Evolutionary conservation across 2,888 invertebrate species (phyloP).

Genomic region (Archaeoteleia sp.): DNA sequence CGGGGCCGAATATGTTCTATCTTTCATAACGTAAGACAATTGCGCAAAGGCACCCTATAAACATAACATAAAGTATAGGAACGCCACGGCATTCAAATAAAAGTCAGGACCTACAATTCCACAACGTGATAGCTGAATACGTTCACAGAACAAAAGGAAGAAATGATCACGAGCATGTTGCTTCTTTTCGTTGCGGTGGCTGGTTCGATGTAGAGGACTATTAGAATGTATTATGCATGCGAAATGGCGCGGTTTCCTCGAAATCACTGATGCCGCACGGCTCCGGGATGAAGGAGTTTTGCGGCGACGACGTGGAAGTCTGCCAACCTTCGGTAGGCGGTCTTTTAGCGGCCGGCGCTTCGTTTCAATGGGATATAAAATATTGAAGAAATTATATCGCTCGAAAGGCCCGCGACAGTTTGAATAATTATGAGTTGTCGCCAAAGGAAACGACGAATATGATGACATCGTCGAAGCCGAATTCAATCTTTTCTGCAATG

Average conservation of each 20-base stretch:
- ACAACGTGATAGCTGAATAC: slow-evolving; percentile 51
- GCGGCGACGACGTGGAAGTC: slow-evolving; percentile 73
- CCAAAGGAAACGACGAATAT: slow-evolving; percentile 16
- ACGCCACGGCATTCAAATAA: slow-evolving; percentile 45
- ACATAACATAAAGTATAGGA: slow-evolving; percentile 34
- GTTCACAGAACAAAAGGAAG: slow-evolving; percentile 59
- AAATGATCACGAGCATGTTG: slow-evolving; percentile 63
- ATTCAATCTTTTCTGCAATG: slow-evolving; percentile 1
- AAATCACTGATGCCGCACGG: slow-evolving; percentile 70
- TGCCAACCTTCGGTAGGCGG: slow-evolving; percentile 68
- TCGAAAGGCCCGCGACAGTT: slow-evolving; percentile 61
- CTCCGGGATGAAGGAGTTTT: slow-evolving; percentile 73
- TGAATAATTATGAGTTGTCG: slow-evolving; percentile 61
- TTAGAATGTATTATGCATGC: slow-evolving; percentile 74
- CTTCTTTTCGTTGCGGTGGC: slow-evolving; percentile 64
- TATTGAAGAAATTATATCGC: slow-evolving; percentile 68
- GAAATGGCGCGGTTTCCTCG: slow-evolving; percentile 71
- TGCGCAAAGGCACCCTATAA: slow-evolving; percentile 13
- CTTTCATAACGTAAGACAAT: slow-evolving; percentile 30
- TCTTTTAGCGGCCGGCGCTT: slow-evolving; percentile 67
- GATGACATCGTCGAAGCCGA: slow-evolving; percentile 4
- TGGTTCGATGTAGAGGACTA: slow-evolving; percentile 63
- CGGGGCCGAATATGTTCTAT: too few species aligned
- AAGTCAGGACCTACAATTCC: slow-evolving; percentile 44
- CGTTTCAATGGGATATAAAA: slow-evolving; percentile 64